Evolutionary conservation across 2,113 vertebrate species (phyloP).

Genomic region (Vicugna pacos): DNA sequence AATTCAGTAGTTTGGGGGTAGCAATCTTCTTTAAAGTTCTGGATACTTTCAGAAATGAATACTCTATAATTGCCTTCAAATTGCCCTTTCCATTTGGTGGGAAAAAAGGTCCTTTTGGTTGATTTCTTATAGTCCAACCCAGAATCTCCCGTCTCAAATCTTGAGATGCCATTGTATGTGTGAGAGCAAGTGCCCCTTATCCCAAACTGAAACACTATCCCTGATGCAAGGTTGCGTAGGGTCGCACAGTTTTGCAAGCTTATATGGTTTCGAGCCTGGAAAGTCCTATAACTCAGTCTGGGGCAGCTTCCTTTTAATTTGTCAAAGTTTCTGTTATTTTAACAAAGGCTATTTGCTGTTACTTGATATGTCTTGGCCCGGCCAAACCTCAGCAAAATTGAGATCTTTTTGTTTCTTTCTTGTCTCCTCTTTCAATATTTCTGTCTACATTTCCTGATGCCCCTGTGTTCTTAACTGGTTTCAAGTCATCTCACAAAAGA

Average conservation of each 20-base stretch:
- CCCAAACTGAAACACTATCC: not conserved
- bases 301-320: not conserved
- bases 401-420: constrained; percentile 51
- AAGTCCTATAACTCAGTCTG: not conserved
- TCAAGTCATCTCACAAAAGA: constrained; percentile 45
- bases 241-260: not conserved
- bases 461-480: constrained; percentile 48
- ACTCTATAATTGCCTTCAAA: not conserved
- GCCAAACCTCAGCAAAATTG: constrained; percentile 48
- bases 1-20: not conserved
- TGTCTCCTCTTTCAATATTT: constrained; percentile 23
- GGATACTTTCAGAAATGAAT: constrained; percentile 5
- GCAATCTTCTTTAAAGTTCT: not conserved
- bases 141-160: not conserved
- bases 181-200: accelerated
- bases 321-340: constrained; percentile 59
- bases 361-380: not conserved
- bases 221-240: accelerated
- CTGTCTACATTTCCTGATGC: not conserved
- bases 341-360: constrained; percentile 36
- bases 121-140: not conserved
- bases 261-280: not conserved
- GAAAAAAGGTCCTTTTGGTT: not conserved
- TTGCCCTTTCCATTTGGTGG: not conserved
- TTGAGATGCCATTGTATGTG: not conserved